Conservation (phyloP, 2,888 invertebrate species). For the Margaritifera margaritifera region DNA sequence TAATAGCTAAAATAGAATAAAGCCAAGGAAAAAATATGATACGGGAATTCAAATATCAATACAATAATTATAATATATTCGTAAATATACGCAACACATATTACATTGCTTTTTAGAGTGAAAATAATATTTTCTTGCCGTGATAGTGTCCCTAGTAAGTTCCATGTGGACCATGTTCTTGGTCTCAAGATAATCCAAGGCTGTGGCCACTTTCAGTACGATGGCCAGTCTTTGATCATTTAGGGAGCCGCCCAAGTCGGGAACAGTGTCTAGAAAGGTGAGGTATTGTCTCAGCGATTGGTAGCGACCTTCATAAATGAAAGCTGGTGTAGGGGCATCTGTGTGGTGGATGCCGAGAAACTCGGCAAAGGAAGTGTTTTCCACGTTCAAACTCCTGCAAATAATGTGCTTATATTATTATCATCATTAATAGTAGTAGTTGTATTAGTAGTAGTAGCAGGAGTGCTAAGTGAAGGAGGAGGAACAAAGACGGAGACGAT, state of each 20-base stretch:
- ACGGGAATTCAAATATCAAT: neutral
- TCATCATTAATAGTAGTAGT: neutral
- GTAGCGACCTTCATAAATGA: conserved; percentile 47
- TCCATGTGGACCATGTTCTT: conserved; percentile 66
- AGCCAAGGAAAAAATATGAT: too few species aligned
- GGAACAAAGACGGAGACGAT: too few species aligned
- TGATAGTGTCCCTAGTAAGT: conserved; percentile 61
- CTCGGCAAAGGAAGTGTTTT: conserved; percentile 35
- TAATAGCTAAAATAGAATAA: too few species aligned
- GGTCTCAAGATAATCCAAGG: conserved; percentile 58
- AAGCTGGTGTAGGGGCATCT: conserved; percentile 34
- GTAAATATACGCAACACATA: too few species aligned
- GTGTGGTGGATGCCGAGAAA: conserved; percentile 54
- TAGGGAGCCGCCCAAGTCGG: neutral
- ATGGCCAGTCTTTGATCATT: conserved; percentile 4
- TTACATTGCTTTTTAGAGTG: neutral
- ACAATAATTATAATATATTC: too few species aligned
- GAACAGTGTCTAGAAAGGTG: neutral
- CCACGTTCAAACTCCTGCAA: conserved; percentile 44
- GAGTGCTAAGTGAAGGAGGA: neutral
- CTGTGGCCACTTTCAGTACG: conserved; percentile 35
- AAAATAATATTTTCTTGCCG: conserved; percentile 48
- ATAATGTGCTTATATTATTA: neutral
- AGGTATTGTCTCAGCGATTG: conserved; percentile 39
- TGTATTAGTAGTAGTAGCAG: neutral